A percentile compares a stretch with the other conserved stretches of the same genome.
Conservation (phyloP, 2,888 invertebrate genomes). For the Adineta ricciae region DNA sequence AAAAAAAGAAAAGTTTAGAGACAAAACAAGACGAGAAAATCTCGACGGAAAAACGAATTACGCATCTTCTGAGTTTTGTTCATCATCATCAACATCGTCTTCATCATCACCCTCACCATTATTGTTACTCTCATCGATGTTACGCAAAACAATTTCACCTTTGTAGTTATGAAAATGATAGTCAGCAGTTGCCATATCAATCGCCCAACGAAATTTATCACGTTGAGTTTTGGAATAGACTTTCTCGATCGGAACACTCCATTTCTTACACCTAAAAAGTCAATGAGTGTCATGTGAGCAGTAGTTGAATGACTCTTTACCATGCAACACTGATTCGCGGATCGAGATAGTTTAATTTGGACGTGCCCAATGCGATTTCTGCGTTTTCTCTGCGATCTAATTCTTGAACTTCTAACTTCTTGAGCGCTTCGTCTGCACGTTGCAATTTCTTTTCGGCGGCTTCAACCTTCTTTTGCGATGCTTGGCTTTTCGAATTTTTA, state of each 20-base stretch:
- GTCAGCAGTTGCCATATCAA: slow-evolving; percentile 92
- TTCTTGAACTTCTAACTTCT: slow-evolving; percentile 82
- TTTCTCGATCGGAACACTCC: slow-evolving; percentile 88
- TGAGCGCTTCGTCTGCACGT: slow-evolving; percentile 74
- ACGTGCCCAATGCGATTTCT: slow-evolving; percentile 92
- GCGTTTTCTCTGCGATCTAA: slow-evolving; percentile 99
- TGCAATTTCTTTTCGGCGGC: slow-evolving; percentile 73
- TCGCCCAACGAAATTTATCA: slow-evolving; percentile 98
- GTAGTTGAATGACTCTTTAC: too few relatives aligned
- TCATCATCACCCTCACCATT: not conserved
- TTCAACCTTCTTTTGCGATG: slow-evolving; percentile 39
- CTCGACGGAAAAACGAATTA: not conserved
- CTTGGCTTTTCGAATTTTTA: slow-evolving; percentile 53
- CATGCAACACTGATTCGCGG: slow-evolving; percentile 96
- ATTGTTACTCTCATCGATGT: not conserved
- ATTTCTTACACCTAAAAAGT: slow-evolving; percentile 72
- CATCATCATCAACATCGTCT: not conserved
- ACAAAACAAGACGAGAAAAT: not conserved
- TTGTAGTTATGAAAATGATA: slow-evolving; percentile 47
- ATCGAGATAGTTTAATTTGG: slow-evolving; percentile 96
- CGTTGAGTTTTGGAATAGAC: slow-evolving; percentile 98
- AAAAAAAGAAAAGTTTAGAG: not conserved
- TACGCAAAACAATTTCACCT: slow-evolving; percentile 33
- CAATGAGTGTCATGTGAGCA: too few relatives aligned
- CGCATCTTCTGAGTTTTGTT: not conserved